Evolutionary conservation across 1,140 invertebrate genomes (phyloP), one percentile per base, ranked within the genome.

Genomic region (Bradynema listronoti): DNA sequence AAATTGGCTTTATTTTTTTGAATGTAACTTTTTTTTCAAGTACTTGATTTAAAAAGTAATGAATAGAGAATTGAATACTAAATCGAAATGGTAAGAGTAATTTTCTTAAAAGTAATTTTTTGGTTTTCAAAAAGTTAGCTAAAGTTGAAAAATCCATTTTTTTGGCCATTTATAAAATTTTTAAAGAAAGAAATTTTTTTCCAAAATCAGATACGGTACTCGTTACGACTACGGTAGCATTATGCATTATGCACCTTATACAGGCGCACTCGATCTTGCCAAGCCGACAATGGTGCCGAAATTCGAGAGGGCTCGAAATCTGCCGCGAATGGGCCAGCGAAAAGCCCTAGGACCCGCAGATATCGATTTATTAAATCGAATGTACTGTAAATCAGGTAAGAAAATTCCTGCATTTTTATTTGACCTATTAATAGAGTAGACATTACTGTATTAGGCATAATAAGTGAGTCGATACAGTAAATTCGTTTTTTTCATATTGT

Each of bases 191-290:
- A 46, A n/a, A 42, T 51, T 22, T 22, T 55, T 36, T 58, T 22
- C 16, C 7, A 16, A 25, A 65, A 25, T 47, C 30, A 71, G 68
- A 22, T 71, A 73, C 32, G 71, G 73, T 27, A 47, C 61, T 3
- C 47, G 59, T 22, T 73, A 72, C 49, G 55, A 66, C 19, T 73
- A 62, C 34, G 64, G 60, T 25, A 58, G 52, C 16, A 73, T 73
- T 22, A 73, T 73, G 71, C 70, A 76, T 51, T 78, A 78, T 24
- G 56, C 55, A 4, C 19, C 69, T 14, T 69, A 55, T 43, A 72
- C 69, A 2, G 69, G 47, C 19, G 63, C 70, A 11, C 25, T 69
- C 2, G 59, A 69, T 47, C 24, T 19, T n/a, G 42, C 57, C 25
- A 33, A 64, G 43, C 72, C 75, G 14, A 65, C 72, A 34, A 71